These are phyloP conservation scores for Leptinotarsa texana DNA, from an alignment of 1,140 invertebrate genomes.

Conservation along the genomic window DNA sequence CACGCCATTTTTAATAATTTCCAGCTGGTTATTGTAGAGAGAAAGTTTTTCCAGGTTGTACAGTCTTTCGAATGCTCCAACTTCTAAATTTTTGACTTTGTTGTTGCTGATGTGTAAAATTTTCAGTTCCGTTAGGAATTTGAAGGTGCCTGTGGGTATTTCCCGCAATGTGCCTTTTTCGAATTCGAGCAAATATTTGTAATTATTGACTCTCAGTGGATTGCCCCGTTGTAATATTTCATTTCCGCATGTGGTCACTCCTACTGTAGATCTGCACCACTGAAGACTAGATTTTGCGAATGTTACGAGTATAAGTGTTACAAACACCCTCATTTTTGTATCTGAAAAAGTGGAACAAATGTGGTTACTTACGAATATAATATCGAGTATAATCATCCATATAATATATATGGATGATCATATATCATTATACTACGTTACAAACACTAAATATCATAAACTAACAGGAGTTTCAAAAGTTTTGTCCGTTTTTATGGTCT, in stretches of 20 bases:
- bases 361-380: no score
- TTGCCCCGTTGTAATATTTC: slow-evolving; percentile 13
- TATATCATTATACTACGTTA: no score
- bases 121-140: slow-evolving; percentile 26
- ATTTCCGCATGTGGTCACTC: slow-evolving; percentile 30
- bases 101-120: slow-evolving; percentile 30
- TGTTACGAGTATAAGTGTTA: background rate
- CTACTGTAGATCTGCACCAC: slow-evolving; percentile 27
- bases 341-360: no score
- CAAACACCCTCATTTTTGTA: background rate
- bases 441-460: no score
- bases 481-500: no score
- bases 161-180: slow-evolving; percentile 16
- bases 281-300: slow-evolving; percentile 17
- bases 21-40: slow-evolving; percentile 36
- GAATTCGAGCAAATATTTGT: slow-evolving; percentile 29
- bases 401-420: no score
- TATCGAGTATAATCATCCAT: no score
- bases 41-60: slow-evolving; percentile 30
- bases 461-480: no score
- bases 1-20: slow-evolving; percentile 18
- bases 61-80: slow-evolving; percentile 28
- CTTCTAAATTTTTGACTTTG: slow-evolving; percentile 32
- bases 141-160: slow-evolving; percentile 27
- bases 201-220: slow-evolving; percentile 26